Conservation (phyloP, 2,888 invertebrate species). For the Tenthredo amoena region DNA sequence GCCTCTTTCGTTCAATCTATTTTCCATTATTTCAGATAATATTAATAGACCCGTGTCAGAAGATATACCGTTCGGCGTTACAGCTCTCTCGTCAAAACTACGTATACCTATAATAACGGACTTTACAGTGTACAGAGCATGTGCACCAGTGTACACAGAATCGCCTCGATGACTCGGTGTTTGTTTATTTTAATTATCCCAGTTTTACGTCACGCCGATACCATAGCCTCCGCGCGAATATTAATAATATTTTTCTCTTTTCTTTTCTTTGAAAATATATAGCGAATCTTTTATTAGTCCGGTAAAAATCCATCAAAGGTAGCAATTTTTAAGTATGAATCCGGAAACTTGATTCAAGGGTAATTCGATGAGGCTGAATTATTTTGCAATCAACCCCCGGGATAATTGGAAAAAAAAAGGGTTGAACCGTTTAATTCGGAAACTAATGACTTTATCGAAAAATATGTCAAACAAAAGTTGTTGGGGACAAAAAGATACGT, state of each 20-base stretch:
- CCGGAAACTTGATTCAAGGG: too few species aligned
- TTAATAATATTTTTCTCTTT: not conserved
- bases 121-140: not conserved
- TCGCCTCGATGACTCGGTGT: not conserved
- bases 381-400: too few species aligned
- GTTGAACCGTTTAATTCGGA: not conserved
- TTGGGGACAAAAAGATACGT: not conserved
- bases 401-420: not conserved
- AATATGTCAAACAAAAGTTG: not conserved
- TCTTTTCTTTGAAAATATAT: too few species aligned
- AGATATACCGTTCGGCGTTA: not conserved
- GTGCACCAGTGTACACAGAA: not conserved
- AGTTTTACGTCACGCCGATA: not conserved
- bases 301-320: too few species aligned
- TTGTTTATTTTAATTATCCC: not conserved
- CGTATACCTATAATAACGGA: too few species aligned
- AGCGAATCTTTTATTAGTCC: too few species aligned
- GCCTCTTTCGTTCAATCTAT: not conserved
- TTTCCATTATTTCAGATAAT: not conserved
- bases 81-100: not conserved
- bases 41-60: not conserved
- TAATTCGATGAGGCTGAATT: too few species aligned
- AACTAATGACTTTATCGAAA: not conserved
- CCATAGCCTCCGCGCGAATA: not conserved
- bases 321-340: too few species aligned